A percentile compares a stretch with the other conserved stretches of the same genome.
These are phyloP conservation scores for Zele albiditarsus DNA, from an alignment of 2,888 invertebrate genomes.

Conservation along the genomic window DNA sequence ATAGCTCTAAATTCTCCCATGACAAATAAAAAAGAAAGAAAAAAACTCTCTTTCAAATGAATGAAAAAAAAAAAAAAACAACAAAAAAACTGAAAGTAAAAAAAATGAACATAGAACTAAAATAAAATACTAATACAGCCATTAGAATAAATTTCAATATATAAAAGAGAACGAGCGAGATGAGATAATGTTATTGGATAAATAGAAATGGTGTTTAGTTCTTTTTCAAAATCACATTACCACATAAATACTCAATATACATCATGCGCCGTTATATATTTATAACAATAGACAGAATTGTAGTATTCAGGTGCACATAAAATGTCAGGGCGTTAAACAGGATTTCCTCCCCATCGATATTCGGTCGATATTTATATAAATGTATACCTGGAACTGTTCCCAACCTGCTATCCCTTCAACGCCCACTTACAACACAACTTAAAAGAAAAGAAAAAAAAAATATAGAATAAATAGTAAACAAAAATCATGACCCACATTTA, in stretches of 20 bases:
- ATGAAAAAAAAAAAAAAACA: too few relatives aligned
- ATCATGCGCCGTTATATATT: not conserved
- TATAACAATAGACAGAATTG: not conserved
- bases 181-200: not conserved
- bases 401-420: slow-evolving; percentile 23
- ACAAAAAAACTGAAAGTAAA: too few relatives aligned
- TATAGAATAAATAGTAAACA: too few relatives aligned
- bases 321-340: slow-evolving; percentile 45
- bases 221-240: not conserved
- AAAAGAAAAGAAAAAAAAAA: too few relatives aligned
- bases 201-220: slow-evolving; percentile 15
- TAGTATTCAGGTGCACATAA: slow-evolving; percentile 36
- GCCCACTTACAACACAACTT: slow-evolving; percentile 14
- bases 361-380: slow-evolving; percentile 30
- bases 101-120: not conserved
- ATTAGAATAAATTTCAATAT: not conserved
- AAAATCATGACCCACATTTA: too few relatives aligned
- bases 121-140: not conserved
- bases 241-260: too few relatives aligned
- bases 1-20: not conserved
- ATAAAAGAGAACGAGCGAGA: not conserved
- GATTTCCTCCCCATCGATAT: slow-evolving; percentile 48
- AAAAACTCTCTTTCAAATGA: not conserved
- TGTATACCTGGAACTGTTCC: slow-evolving; percentile 40
- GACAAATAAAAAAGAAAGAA: not conserved